Conservation (phyloP, 1,140 invertebrate species). For the Onthophagus taurus region DNA sequence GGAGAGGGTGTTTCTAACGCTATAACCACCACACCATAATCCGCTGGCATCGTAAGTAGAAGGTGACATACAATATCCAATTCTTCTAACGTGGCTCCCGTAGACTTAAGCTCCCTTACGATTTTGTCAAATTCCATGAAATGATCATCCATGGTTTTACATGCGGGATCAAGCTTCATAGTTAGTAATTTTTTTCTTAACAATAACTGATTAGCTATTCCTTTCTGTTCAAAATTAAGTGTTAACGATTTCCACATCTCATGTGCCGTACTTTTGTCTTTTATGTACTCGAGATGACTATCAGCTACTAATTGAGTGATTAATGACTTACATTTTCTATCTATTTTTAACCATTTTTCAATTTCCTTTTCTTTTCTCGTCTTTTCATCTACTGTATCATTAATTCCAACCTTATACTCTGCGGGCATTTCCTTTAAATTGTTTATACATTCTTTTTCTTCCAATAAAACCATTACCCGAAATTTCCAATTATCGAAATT, state of each 20-base stretch:
- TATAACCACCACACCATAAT: constrained; percentile 35
- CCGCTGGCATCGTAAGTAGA: constrained; percentile 31
- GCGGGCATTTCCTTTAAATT: too few relatives aligned
- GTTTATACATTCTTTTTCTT: constrained; percentile 5
- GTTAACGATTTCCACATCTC: neutral
- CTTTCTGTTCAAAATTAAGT: neutral
- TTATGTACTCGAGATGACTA: constrained; percentile 1
- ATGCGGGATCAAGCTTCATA: neutral
- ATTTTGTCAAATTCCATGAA: constrained; percentile 6
- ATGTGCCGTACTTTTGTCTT: neutral
- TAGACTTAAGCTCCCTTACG: constrained; percentile 16
- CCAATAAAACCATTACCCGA: constrained; percentile 7
- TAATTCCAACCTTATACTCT: too few relatives aligned
- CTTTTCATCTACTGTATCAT: too few relatives aligned
- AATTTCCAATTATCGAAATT: constrained; percentile 11
- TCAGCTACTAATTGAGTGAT: constrained; percentile 7
- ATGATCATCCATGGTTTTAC: neutral
- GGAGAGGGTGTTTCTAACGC: constrained; percentile 37
- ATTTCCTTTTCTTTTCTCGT: neutral
- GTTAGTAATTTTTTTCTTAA: neutral
- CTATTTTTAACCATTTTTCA: constrained; percentile 5
- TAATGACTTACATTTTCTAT: constrained; percentile 10
- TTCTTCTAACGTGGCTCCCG: constrained; percentile 20
- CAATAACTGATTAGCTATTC: neutral
- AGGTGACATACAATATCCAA: constrained; percentile 31